These are phyloP conservation scores for Drosophila monieri DNA, from an alignment of 2,888 invertebrate genomes.

Conservation along the genomic window DNA sequence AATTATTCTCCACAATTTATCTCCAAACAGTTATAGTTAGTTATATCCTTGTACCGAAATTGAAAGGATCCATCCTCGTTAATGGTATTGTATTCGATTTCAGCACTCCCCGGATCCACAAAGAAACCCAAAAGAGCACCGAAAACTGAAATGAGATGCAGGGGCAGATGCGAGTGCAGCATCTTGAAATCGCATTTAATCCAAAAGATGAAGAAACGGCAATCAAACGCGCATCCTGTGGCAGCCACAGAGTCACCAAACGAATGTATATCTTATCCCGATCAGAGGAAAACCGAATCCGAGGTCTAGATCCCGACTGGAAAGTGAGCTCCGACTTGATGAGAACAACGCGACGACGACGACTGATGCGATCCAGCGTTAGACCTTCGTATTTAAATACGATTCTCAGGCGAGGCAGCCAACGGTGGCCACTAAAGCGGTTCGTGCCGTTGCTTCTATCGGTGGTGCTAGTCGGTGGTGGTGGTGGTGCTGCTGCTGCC, in stretches of 20 bases:
- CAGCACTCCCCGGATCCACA: conserved; percentile 56
- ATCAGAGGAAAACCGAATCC: conserved; percentile 15
- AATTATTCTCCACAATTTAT: neutral
- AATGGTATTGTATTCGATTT: conserved; percentile 87
- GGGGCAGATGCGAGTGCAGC: conserved; percentile 40
- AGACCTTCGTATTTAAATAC: conserved; percentile 81
- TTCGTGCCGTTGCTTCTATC: conserved; percentile 39
- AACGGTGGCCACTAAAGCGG: conserved; percentile 61
- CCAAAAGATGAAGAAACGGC: conserved; percentile 1
- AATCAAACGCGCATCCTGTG: conserved; percentile 67
- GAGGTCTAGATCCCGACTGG: conserved; percentile 23
- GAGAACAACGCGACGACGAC: conserved; percentile 80
- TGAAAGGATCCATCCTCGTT: conserved; percentile 90
- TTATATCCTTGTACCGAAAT: conserved; percentile 86
- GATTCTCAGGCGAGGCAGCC: conserved; percentile 78
- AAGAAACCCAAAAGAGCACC: conserved; percentile 43
- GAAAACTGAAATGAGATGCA: conserved; percentile 41
- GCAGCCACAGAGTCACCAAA: conserved; percentile 3
- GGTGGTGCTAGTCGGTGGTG: conserved; percentile 15
- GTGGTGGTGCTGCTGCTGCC: conserved; percentile 51
- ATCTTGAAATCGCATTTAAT: conserved; percentile 52
- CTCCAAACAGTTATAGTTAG: neutral
- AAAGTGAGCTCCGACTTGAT: conserved; percentile 15
- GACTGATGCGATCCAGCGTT: conserved; percentile 79
- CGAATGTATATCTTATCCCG: conserved; percentile 5